A percentile compares a stretch with the other conserved stretches of the same genome.
phyloP scores from a whole-genome alignment of 2,888 invertebrate genomes.

The Cheilosia pagana region DNA sequence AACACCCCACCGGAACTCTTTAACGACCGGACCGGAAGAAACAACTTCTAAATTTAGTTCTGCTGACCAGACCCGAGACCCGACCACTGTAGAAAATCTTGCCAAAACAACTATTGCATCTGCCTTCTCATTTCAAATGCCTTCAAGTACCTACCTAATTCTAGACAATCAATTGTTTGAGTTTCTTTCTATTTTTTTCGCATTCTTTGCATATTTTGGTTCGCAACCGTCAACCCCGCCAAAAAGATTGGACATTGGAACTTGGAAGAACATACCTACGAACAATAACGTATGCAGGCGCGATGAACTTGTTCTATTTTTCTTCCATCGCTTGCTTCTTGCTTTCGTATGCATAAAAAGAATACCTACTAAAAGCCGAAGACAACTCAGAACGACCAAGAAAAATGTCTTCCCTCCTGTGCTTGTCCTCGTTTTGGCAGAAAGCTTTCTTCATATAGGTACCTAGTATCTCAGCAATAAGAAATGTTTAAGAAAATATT shows the following conservation, averaged over 20 bases:
- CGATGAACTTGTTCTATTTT: conserved; percentile 64
- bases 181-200: conserved; percentile 1
- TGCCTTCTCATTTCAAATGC: conserved; percentile 2
- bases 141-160: background rate
- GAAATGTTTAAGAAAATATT: background rate
- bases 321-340: conserved; percentile 40
- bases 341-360: conserved; percentile 52
- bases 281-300: conserved; percentile 51
- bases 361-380: background rate
- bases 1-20: conserved; percentile 1
- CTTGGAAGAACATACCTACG: background rate
- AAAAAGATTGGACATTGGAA: conserved; percentile 38
- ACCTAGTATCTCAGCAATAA: too few species aligned
- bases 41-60: background rate
- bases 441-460: conserved; percentile 14
- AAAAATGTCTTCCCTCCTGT: conserved; percentile 23
- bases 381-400: conserved; percentile 8
- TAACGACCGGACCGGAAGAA: conserved; percentile 28
- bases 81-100: background rate
- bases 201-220: conserved; percentile 32
- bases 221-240: conserved; percentile 19
- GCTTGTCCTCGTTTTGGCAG: background rate
- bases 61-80: background rate
- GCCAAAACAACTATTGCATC: background rate
- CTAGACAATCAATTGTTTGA: background rate